Evolutionary conservation across 1,140 invertebrate genomes (phyloP).

Genomic region (Anthonomus grandis): DNA sequence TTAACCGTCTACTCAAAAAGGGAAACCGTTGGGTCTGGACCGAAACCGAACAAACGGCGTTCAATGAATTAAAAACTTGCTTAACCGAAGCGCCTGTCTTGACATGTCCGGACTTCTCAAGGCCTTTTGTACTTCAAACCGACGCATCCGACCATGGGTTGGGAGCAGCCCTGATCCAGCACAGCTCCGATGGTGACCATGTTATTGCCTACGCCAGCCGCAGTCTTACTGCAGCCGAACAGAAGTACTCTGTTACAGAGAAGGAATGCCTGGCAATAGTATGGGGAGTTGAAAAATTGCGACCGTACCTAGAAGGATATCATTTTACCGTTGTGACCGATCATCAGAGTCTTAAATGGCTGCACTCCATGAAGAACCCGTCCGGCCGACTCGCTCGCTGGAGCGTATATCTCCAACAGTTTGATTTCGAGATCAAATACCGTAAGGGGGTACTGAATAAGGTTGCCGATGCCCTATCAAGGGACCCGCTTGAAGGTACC

Average conservation of each 20-base stretch:
- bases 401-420: conserved; percentile 35
- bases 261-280: conserved; percentile 47
- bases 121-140: conserved; percentile 42
- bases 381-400: conserved; percentile 48
- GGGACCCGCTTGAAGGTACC: no score
- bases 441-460: conserved; percentile 2
- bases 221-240: conserved; percentile 37
- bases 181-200: conserved; percentile 29
- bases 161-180: conserved; percentile 41
- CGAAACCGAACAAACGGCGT: conserved; percentile 22
- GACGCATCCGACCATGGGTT: conserved; percentile 42
- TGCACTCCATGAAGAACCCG: conserved; percentile 48
- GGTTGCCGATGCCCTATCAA: conserved; percentile 11
- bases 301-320: conserved; percentile 43
- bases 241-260: conserved; percentile 38
- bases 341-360: conserved; percentile 27
- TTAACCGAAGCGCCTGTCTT: conserved; percentile 27
- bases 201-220: conserved; percentile 38
- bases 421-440: conserved; percentile 21
- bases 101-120: conserved; percentile 41
- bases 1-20: conserved; percentile 32
- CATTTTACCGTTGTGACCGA: conserved; percentile 39
- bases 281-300: conserved; percentile 47
- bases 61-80: conserved; percentile 21
- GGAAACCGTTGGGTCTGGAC: conserved; percentile 28